Evolutionary conservation across 92 coral and sea anemone genomes (phyloP), one percentile per base, ranked within the genome.

Genomic region (Phenganax stokvisi): DNA sequence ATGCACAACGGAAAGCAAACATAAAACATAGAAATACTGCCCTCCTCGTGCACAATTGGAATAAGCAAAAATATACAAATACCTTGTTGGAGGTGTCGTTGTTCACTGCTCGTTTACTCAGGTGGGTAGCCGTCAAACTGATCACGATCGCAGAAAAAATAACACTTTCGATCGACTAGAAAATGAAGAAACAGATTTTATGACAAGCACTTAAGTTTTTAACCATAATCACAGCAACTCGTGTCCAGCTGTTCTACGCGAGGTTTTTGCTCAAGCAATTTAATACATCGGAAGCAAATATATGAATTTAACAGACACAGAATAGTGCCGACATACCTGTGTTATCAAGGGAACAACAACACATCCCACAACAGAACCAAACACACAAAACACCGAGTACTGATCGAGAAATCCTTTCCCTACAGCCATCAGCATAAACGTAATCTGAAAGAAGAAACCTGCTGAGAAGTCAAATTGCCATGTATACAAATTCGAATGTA

Each of bases 351-450:
- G 98, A 11, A 94, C 98, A 8, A 94, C 98, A n/a, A 94, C 98
- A 86, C 98, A 94, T 47, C 98, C 98, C 16, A 94, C 98, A 0
- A 94, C 98, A 12, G 98, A 94, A 54, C 98, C 98, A 86, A 94
- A 94, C 59, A 94, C 98, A 83, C 98, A 94, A 83, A 94, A 94
- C 56, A 94, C 98, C 4, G 98, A 94, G 71, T 94, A 94, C 90
- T 94, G 98, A 87, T 94, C 98, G 77, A 94, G 92, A 80, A 94
- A 94, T n/a, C 98, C 98, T 89, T 91, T 92, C 51, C 98, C 97
- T 71, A 92, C 96, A 90, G 98, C 98, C 98, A 94, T 94, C 5
- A 20, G 51, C 27, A 27, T 30, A 9, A 9, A 66, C 72, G 72
- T 66, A 84, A 83, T 91, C 89, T 90, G 81, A 44, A 68, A 87